These are phyloP conservation scores for Ophion obscuratus DNA, from an alignment of 2,888 invertebrate genomes.

Conservation along the genomic window DNA sequence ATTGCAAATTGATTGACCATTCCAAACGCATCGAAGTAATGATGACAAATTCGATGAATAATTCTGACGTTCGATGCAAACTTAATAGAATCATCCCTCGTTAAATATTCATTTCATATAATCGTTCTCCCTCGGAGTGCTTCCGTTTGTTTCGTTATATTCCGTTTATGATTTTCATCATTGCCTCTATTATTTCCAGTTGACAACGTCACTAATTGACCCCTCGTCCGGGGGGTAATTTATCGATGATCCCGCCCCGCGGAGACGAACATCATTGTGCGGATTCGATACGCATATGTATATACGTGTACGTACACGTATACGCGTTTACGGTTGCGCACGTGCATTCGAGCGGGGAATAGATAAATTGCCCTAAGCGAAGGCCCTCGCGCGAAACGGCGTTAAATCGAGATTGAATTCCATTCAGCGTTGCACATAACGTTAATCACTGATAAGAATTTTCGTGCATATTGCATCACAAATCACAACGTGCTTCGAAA, in stretches of 20 bases:
- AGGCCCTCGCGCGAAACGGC: neutral
- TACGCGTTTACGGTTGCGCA: neutral
- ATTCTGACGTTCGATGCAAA: neutral
- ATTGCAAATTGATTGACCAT: neutral
- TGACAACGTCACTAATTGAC: slow-evolving; percentile 30
- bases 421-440: slow-evolving; percentile 22
- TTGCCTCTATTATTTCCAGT: slow-evolving; percentile 19
- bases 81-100: neutral
- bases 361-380: slow-evolving; percentile 28
- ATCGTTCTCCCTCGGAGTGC: slow-evolving; percentile 15
- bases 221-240: slow-evolving; percentile 33
- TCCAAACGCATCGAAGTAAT: neutral
- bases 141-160: slow-evolving; percentile 30
- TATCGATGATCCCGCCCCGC: slow-evolving; percentile 19
- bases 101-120: slow-evolving; percentile 4
- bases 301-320: neutral
- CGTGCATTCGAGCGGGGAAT: slow-evolving; percentile 8
- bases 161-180: slow-evolving; percentile 38
- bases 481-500: neutral
- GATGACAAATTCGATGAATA: neutral
- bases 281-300: neutral
- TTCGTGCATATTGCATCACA: slow-evolving; percentile 6
- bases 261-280: slow-evolving; percentile 12
- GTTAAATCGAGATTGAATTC: slow-evolving; percentile 30
- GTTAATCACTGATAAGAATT: slow-evolving; percentile 32